Conservation (phyloP, 2,888 invertebrate species). For the Junonia oenone region DNA sequence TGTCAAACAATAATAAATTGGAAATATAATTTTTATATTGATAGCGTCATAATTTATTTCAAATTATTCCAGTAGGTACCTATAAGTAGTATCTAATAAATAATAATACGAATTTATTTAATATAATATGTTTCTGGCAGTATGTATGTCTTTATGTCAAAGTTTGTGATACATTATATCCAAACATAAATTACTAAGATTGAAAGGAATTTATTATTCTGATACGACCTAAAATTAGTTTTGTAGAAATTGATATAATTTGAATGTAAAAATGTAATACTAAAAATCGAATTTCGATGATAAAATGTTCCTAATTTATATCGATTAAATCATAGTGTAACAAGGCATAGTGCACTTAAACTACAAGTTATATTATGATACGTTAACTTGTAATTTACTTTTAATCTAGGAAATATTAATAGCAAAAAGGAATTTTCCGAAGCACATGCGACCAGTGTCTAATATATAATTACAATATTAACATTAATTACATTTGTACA, state of each 20-base stretch:
- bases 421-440: background rate
- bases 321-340: no score
- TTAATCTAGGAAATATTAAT: background rate
- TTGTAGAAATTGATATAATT: background rate
- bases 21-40: no score
- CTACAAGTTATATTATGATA: no score
- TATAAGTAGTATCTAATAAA: background rate
- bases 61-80: background rate
- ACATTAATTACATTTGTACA: constrained; percentile 11
- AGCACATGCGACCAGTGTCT: background rate
- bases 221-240: background rate
- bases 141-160: background rate
- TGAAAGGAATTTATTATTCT: background rate
- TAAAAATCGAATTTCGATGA: no score
- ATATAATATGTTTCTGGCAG: background rate
- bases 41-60: no score
- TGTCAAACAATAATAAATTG: no score
- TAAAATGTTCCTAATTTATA: no score
- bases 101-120: background rate
- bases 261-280: no score
- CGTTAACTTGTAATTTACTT: no score
- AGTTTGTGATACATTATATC: background rate
- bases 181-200: background rate
- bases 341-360: no score
- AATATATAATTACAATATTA: constrained; percentile 7